These are phyloP conservation scores for Drosophila prosaltans DNA, from an alignment of 1,140 invertebrate species.

Conservation along the genomic window DNA sequence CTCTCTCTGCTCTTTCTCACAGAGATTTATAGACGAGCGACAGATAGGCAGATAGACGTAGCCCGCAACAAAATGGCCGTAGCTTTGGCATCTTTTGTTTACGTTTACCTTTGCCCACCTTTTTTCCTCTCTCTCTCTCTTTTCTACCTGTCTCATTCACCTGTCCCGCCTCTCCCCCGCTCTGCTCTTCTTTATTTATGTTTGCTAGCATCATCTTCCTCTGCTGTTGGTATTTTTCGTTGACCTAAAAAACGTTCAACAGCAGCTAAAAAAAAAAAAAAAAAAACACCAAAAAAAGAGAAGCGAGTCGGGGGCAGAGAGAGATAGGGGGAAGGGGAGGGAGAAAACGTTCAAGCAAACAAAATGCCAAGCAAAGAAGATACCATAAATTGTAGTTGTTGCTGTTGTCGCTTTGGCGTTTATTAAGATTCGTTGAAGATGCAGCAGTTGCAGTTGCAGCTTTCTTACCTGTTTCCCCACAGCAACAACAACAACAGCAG, in stretches of 20 bases:
- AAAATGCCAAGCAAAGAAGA: slow-evolving; percentile 51
- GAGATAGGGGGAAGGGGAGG: background rate
- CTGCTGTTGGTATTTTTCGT: slow-evolving; percentile 71
- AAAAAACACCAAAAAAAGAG: slow-evolving; percentile 41
- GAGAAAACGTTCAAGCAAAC: slow-evolving; percentile 31
- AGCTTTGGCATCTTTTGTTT: slow-evolving; percentile 62
- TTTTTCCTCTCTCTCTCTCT: slow-evolving; percentile 30
- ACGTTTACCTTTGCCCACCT: slow-evolving; percentile 47
- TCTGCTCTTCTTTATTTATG: slow-evolving; percentile 56
- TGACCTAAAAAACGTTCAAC: slow-evolving; percentile 80
- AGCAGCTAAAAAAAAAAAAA: slow-evolving; percentile 56
- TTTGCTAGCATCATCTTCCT: slow-evolving; percentile 69
- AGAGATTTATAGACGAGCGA: slow-evolving; percentile 62
- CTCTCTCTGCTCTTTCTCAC: slow-evolving; percentile 20
- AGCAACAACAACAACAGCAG: slow-evolving; percentile 22
- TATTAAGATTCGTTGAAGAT: slow-evolving; percentile 62
- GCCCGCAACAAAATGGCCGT: slow-evolving; percentile 55
- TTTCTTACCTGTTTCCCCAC: slow-evolving; percentile 60
- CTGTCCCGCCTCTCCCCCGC: slow-evolving; percentile 12
- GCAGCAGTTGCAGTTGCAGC: slow-evolving; percentile 63
- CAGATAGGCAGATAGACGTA: slow-evolving; percentile 16
- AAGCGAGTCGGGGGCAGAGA: slow-evolving; percentile 3
- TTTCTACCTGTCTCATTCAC: slow-evolving; percentile 14
- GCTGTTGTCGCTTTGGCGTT: slow-evolving; percentile 63
- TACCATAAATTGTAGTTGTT: slow-evolving; percentile 67